Percentiles rank a stretch among this genome's conserved stretches.
Conservation (phyloP, 1,140 invertebrate species). For the Zaprionus ghesquierei region DNA sequence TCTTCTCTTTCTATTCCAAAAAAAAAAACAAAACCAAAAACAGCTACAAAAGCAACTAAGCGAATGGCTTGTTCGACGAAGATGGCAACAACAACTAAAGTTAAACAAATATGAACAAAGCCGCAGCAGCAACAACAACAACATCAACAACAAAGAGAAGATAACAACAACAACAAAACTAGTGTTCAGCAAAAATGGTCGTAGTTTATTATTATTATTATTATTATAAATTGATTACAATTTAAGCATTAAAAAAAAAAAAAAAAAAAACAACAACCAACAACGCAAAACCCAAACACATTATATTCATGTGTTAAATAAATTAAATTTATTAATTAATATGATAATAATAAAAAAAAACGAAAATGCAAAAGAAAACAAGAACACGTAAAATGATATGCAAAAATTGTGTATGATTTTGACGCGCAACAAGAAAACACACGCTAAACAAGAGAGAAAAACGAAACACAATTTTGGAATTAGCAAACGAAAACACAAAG, state of each 20-base stretch:
- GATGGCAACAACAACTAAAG: not conserved
- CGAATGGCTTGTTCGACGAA: slow-evolving; percentile 5
- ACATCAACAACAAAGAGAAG: slow-evolving; percentile 6
- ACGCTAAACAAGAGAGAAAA: not conserved
- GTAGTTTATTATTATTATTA: slow-evolving; percentile 62
- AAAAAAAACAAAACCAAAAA: slow-evolving; percentile 25
- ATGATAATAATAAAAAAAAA: slow-evolving; percentile 14
- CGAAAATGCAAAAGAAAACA: not conserved
- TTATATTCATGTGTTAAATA: slow-evolving; percentile 40
- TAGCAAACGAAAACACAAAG: slow-evolving; percentile 2
- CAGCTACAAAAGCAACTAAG: slow-evolving; percentile 58
- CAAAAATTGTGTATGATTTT: slow-evolving; percentile 14
- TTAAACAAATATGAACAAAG: not conserved
- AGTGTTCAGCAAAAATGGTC: slow-evolving; percentile 48
- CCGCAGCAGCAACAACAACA: slow-evolving; percentile 16
- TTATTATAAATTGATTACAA: slow-evolving; percentile 51
- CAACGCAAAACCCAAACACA: slow-evolving; percentile 18
- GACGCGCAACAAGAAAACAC: not conserved
- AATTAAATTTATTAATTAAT: slow-evolving; percentile 57
- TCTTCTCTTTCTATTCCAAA: not conserved
- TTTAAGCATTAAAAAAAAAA: slow-evolving; percentile 45
- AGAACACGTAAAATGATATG: slow-evolving; percentile 6
- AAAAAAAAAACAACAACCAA: slow-evolving; percentile 9
- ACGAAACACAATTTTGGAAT: slow-evolving; percentile 11
- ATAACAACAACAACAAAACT: slow-evolving; percentile 21